Evolutionary conservation across 2,113 vertebrate genomes (phyloP), one percentile per base, ranked within the genome.

Genomic region (Varanus komodoensis): DNA sequence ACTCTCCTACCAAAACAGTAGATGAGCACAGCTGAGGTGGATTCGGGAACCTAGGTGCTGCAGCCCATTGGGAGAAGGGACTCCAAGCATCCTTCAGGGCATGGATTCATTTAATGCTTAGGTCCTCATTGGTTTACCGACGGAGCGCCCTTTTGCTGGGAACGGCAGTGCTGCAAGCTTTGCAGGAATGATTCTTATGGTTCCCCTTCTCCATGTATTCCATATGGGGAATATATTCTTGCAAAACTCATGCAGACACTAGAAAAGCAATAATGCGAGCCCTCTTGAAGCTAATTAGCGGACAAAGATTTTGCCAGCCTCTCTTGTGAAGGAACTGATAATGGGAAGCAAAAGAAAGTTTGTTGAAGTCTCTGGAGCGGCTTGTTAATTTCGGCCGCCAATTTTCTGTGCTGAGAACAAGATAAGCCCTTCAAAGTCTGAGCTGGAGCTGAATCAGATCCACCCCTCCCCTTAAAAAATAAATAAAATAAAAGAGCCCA

Each of bases 401-500:
- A 50, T 81, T 38, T 61, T 23, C 64, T 38, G 38, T 32, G 83
- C 38, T 52, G 67, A 92, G 85, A 88, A 3, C 3, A 23, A 92
- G 89, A 93, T 87, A 96, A 94, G 84, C 6, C 38, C 73, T 29
- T 85, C 80, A 68, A 91, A 91, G 34, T 64, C 38, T 57, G n/a
- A 21, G 89, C 32, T 92, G 87, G 90, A 89, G 87, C 54, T 57
- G 91, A 71, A 89, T 91, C 91, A 89, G 3, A 29, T 80, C 48
- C 78, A 61, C 88, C 74, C 50, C 85, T 11, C 89, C 69, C 67
- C 48, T 23, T 67, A 23, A 25, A 54, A 29, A 34, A 83, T 32
- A 11, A 54, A 54, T 7, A 54, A 54, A 54, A 27, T 25, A 77
- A 44, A 75, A 38, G 71, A 85, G 44, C 38, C 82, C 95, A 92